Percentiles rank a stretch among this genome's conserved stretches.
Conservation (phyloP, 1,140 invertebrate species). For the Bombus difficillimus region DNA sequence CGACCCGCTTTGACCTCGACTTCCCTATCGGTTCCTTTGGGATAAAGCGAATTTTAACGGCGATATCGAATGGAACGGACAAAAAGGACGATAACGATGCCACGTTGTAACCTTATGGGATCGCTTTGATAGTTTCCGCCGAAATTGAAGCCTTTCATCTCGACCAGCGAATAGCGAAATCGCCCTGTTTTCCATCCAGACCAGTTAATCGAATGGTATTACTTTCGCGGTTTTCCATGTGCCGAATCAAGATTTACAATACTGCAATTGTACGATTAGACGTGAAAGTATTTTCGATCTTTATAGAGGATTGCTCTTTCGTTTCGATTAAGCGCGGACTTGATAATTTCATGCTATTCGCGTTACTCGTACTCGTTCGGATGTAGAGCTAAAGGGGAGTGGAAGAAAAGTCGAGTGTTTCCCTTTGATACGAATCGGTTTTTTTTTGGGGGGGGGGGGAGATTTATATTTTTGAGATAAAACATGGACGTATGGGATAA, state of each 20-base stretch:
- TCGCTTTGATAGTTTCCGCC: neutral
- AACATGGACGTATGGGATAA: no score
- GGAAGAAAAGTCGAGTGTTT: no score
- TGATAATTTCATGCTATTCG: no score
- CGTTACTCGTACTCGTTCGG: no score
- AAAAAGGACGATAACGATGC: neutral
- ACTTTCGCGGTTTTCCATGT: neutral
- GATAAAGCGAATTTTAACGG: constrained; percentile 18
- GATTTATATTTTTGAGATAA: no score
- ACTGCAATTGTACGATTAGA: neutral
- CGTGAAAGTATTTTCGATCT: neutral
- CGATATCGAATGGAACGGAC: neutral
- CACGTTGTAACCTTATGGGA: constrained; percentile 6
- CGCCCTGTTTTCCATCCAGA: neutral
- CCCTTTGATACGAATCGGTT: no score
- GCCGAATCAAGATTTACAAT: neutral
- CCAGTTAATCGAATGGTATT: constrained; percentile 12
- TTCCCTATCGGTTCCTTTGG: neutral
- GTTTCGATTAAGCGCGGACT: neutral
- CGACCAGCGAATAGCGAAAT: neutral
- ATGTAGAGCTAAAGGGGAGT: no score
- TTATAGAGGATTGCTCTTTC: neutral
- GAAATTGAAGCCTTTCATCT: constrained; percentile 17
- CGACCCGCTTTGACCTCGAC: neutral
- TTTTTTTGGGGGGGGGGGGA: no score